Percentiles rank a stretch among this genome's conserved stretches.
Evolutionary conservation across 2,113 vertebrate genomes (phyloP).

Genomic region (Anolis sagrei): DNA sequence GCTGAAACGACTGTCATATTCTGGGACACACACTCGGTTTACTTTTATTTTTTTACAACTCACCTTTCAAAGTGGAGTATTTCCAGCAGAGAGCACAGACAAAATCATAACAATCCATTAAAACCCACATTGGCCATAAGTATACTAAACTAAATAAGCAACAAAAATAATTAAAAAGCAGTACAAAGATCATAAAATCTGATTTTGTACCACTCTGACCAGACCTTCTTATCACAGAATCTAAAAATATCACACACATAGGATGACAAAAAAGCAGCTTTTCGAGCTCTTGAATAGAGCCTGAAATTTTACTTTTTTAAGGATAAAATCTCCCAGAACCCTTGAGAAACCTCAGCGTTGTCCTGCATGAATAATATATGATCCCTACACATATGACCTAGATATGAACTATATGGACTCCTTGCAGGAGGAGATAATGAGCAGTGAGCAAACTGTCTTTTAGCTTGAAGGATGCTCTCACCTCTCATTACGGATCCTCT

Average conservation of each 20-base stretch:
- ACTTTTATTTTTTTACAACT: background rate
- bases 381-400: background rate
- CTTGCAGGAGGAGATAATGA: background rate
- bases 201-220: background rate
- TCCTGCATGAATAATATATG: background rate
- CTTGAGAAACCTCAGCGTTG: background rate
- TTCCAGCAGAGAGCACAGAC: background rate
- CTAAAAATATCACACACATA: background rate
- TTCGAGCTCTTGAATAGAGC: too few relatives aligned
- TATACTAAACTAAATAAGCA: too few relatives aligned
- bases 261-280: background rate
- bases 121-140: background rate
- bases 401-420: too few relatives aligned
- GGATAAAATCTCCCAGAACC: too few relatives aligned
- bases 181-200: background rate
- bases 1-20: background rate
- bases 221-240: background rate
- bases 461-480: background rate
- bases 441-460: background rate
- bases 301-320: too few relatives aligned
- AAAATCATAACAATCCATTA: background rate
- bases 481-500: background rate
- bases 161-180: background rate
- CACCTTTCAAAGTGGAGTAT: background rate
- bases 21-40: background rate